Percentiles rank a stretch among this genome's conserved stretches.
phyloP scores from a whole-genome alignment of 1,140 invertebrate species.

The Marisa cornuarietis region DNA sequence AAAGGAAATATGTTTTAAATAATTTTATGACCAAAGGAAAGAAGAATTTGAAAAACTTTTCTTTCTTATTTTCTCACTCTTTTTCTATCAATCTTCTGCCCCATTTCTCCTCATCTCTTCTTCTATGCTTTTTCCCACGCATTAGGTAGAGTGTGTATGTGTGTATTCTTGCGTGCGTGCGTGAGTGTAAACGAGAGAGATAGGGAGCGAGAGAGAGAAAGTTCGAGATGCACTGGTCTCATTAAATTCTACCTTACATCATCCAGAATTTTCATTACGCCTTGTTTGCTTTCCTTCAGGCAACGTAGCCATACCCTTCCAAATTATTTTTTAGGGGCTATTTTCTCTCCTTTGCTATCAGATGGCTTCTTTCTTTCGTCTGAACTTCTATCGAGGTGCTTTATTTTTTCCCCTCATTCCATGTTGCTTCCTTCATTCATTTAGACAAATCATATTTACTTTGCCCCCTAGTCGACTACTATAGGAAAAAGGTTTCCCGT shows the following conservation, averaged over 20 bases:
- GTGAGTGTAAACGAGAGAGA: background rate
- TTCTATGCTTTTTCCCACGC: too few species aligned
- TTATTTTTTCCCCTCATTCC: background rate
- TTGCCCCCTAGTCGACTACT: too few species aligned
- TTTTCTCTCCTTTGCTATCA: background rate
- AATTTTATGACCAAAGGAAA: too few species aligned
- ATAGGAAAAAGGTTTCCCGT: too few species aligned
- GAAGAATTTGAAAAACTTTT: too few species aligned
- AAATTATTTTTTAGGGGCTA: background rate
- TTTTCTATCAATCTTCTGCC: background rate
- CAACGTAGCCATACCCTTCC: background rate
- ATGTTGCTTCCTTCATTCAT: background rate
- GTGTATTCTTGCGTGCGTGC: background rate
- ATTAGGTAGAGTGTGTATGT: background rate
- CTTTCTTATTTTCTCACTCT: background rate
- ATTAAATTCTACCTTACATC: too few species aligned
- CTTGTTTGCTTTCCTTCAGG: too few species aligned
- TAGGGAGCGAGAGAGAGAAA: background rate
- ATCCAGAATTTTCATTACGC: too few species aligned
- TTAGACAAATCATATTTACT: too few species aligned
- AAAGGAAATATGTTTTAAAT: too few species aligned
- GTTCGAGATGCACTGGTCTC: background rate
- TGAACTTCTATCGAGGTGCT: background rate
- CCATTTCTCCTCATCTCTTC: background rate
- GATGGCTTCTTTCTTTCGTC: too few species aligned